These are phyloP conservation scores for Itoplectis maculator DNA, from an alignment of 2,888 invertebrate genomes.

Conservation along the genomic window DNA sequence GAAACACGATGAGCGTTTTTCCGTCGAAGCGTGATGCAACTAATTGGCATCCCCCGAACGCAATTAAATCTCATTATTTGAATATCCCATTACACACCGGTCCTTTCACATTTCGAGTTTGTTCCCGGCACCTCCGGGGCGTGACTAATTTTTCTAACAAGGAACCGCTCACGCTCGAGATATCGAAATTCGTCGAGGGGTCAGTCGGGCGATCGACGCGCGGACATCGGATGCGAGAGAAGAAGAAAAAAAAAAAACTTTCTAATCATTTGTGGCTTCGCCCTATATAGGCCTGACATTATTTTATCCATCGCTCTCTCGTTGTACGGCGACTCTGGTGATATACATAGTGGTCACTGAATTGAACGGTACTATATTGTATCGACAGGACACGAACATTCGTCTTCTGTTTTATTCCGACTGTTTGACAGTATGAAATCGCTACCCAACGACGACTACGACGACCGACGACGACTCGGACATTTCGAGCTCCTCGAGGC, in stretches of 20 bases:
- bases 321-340: constrained; percentile 13
- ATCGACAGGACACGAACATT: constrained; percentile 47
- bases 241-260: constrained; percentile 46
- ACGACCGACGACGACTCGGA: too few species aligned
- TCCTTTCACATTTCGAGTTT: constrained; percentile 44
- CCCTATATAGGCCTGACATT: constrained; percentile 34
- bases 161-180: constrained; percentile 31
- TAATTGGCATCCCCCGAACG: background rate
- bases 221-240: background rate
- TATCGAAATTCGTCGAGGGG: constrained; percentile 21
- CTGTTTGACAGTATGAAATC: constrained; percentile 48
- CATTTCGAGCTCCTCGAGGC: constrained; percentile 43
- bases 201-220: background rate
- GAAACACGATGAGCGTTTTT: background rate
- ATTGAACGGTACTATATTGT: constrained; percentile 10
- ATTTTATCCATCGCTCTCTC: constrained; percentile 31
- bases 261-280: constrained; percentile 59
- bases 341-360: background rate
- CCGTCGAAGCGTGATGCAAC: background rate
- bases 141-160: constrained; percentile 56
- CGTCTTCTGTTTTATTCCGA: constrained; percentile 38
- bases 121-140: constrained; percentile 17
- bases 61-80: constrained; percentile 43
- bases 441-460: constrained; percentile 22
- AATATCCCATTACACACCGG: constrained; percentile 41